These are phyloP conservation scores for Hipparchia sbordonii DNA, from an alignment of 2,888 invertebrate genomes.

Conservation along the genomic window DNA sequence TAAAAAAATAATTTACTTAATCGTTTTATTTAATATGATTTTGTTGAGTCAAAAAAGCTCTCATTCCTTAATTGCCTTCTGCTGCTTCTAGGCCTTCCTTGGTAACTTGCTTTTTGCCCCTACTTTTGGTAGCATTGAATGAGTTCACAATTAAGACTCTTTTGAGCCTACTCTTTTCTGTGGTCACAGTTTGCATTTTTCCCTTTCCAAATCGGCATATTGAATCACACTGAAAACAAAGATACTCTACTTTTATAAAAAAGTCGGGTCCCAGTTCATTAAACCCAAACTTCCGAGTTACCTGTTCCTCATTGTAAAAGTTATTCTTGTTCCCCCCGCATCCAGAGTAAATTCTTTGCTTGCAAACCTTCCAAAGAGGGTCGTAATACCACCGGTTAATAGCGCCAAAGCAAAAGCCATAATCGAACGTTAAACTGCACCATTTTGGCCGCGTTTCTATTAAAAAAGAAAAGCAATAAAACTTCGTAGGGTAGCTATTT, in stretches of 20 bases:
- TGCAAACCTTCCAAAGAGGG: conserved; percentile 63
- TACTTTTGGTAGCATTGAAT: conserved; percentile 36
- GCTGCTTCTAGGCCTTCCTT: no score
- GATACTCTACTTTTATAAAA: no score
- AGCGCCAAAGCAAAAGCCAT: conserved; percentile 71
- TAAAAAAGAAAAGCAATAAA: conserved; percentile 18
- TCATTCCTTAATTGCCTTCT: no score
- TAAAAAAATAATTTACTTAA: no score
- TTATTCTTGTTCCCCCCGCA: conserved; percentile 76
- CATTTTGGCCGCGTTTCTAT: conserved; percentile 54
- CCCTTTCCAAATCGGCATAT: conserved; percentile 55
- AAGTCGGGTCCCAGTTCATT: no score
- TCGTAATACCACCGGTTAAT: conserved; percentile 63
- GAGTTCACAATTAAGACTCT: conserved; percentile 59
- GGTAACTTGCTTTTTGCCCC: conserved; percentile 33
- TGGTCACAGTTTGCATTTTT: background rate
- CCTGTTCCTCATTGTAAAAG: conserved; percentile 62
- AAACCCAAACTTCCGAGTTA: conserved; percentile 34
- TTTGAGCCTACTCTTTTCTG: conserved; percentile 26
- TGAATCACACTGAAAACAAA: conserved; percentile 55
- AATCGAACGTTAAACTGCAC: conserved; percentile 65
- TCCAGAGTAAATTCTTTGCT: conserved; percentile 66
- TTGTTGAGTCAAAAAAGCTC: no score
- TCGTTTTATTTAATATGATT: no score
- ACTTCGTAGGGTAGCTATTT: no score